These are phyloP conservation scores for Turdus rufiventris DNA, from an alignment of 2,113 vertebrate species.

Conservation along the genomic window DNA sequence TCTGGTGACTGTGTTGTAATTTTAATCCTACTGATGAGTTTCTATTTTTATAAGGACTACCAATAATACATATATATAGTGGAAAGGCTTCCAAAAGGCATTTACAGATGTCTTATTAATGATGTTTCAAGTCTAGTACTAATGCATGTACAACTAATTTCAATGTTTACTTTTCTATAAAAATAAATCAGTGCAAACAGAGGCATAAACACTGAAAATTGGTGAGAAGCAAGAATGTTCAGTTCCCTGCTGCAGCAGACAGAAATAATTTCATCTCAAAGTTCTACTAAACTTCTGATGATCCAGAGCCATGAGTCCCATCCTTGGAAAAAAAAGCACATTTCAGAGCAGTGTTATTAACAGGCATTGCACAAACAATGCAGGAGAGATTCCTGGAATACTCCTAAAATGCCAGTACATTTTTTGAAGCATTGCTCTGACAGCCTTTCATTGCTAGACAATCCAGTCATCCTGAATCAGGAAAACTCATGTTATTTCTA, in stretches of 20 bases:
- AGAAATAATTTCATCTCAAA: neutral
- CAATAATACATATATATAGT: neutral
- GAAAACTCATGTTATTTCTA: neutral
- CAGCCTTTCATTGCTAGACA: neutral
- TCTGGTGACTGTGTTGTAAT: neutral
- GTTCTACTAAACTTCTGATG: neutral
- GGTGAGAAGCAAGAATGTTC: neutral
- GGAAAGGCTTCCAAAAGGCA: neutral
- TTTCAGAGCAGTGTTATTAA: neutral
- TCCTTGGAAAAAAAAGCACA: neutral
- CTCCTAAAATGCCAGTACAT: neutral
- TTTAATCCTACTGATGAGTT: neutral
- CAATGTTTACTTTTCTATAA: neutral
- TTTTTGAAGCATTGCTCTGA: neutral
- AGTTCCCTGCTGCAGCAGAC: neutral
- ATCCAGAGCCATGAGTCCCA: neutral
- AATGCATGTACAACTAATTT: neutral
- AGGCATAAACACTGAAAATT: neutral
- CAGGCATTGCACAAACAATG: rapidly evolving
- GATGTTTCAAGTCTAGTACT: neutral
- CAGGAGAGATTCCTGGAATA: neutral
- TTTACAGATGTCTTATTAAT: neutral
- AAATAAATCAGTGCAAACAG: neutral
- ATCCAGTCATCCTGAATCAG: neutral
- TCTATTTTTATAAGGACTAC: neutral